Conservation (phyloP, 2,888 invertebrate genomes). For the Limenitis camilla region DNA sequence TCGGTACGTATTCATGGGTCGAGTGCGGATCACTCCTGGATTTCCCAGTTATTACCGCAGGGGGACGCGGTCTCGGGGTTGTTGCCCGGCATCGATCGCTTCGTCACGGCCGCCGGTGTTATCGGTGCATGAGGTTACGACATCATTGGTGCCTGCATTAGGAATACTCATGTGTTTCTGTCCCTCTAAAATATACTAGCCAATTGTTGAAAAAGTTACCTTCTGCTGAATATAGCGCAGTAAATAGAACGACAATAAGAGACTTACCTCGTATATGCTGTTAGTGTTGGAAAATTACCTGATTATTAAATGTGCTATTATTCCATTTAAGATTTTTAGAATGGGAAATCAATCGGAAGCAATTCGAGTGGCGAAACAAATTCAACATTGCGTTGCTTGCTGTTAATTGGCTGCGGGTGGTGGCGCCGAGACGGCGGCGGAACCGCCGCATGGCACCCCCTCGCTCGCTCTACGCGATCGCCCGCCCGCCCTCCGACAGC, state of each 20-base stretch:
- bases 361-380: constrained; percentile 68
- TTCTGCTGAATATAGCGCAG: too few species aligned
- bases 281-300: background rate
- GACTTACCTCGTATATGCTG: too few species aligned
- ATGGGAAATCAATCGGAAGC: constrained; percentile 71
- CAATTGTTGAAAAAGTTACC: background rate
- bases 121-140: constrained; percentile 60
- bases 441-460: constrained; percentile 71
- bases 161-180: constrained; percentile 20
- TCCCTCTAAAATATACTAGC: too few species aligned
- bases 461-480: constrained; percentile 48
- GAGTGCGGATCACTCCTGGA: constrained; percentile 52
- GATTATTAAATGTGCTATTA: constrained; percentile 31
- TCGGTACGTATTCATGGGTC: constrained; percentile 39
- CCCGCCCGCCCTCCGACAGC: constrained; percentile 54
- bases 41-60: constrained; percentile 66
- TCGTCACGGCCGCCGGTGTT: constrained; percentile 47
- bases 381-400: constrained; percentile 66
- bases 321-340: constrained; percentile 40
- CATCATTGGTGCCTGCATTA: constrained; percentile 50
- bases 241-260: too few species aligned
- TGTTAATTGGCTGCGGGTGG: constrained; percentile 74
- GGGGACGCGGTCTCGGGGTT: constrained; percentile 60
- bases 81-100: constrained; percentile 68
- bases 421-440: constrained; percentile 74